Conservation (phyloP, 2,113 vertebrate species). For the Podocnemis expansa region DNA sequence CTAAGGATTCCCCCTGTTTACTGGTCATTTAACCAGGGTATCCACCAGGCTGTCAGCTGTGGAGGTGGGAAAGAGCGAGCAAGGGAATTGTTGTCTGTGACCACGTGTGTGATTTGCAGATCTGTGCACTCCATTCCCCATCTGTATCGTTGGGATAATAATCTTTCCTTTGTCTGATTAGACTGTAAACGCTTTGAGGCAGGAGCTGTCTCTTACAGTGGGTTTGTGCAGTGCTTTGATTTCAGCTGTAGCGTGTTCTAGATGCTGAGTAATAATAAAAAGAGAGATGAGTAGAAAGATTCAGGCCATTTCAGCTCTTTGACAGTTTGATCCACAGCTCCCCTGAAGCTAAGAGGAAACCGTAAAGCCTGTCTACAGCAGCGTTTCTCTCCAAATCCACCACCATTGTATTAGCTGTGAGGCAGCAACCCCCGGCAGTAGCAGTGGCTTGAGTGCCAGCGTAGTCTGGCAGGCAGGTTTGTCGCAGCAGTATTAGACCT, state of each 20-base stretch:
- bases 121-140: rapidly evolving
- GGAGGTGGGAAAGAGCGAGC: neutral
- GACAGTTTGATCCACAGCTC: rapidly evolving
- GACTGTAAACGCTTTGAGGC: neutral
- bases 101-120: rapidly evolving
- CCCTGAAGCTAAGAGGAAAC: rapidly evolving
- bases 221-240: rapidly evolving
- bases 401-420: rapidly evolving
- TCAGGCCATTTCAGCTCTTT: neutral
- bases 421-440: rapidly evolving
- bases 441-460: rapidly evolving
- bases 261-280: rapidly evolving
- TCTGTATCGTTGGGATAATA: rapidly evolving
- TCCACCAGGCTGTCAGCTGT: neutral
- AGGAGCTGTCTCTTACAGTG: rapidly evolving
- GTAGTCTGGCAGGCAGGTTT: rapidly evolving
- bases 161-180: neutral
- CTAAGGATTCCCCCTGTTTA: neutral
- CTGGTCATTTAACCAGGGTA: neutral
- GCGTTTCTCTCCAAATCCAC: neutral
- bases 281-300: neutral
- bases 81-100: neutral
- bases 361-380: rapidly evolving
- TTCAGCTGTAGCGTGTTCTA: rapidly evolving
- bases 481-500: neutral